Conservation (phyloP, 1,140 invertebrate species). For the Sweltsa coloradensis region DNA sequence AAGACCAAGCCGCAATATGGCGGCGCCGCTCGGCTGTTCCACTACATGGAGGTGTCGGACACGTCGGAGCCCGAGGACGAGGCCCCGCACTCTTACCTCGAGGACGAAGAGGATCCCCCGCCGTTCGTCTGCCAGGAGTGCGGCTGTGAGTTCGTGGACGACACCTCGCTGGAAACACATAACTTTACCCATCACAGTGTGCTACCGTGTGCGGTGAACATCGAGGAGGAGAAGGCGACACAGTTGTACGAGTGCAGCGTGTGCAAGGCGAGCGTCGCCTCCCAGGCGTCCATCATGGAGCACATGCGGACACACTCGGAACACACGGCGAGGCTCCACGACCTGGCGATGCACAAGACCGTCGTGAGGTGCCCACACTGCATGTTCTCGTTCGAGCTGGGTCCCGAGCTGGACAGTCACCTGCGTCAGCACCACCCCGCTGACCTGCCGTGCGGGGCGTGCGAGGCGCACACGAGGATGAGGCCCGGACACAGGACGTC, state of each 20-base stretch:
- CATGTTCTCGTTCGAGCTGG: not conserved
- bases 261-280: slow-evolving; percentile 29
- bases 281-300: slow-evolving; percentile 31
- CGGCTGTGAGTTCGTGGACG: slow-evolving; percentile 38
- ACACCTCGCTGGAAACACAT: slow-evolving; percentile 33
- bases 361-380: slow-evolving; percentile 18
- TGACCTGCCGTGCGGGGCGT: not conserved
- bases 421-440: not conserved
- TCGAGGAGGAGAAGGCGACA: not conserved
- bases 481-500: slow-evolving; percentile 5
- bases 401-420: not conserved
- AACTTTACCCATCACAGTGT: slow-evolving; percentile 29
- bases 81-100: not conserved
- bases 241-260: slow-evolving; percentile 30
- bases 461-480: not conserved
- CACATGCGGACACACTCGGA: slow-evolving; percentile 35
- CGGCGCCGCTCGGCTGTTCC: slow-evolving; percentile 40
- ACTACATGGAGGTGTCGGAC: slow-evolving; percentile 44
- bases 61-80: slow-evolving; percentile 36
- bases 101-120: slow-evolving; percentile 21
- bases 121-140: slow-evolving; percentile 35
- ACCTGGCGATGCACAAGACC: slow-evolving; percentile 21
- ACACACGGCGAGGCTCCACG: slow-evolving; percentile 24
- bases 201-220: not conserved
- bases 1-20: slow-evolving; percentile 38